These are phyloP conservation scores for Euwallacea similis DNA, from an alignment of 1,140 invertebrate species.

Conservation along the genomic window DNA sequence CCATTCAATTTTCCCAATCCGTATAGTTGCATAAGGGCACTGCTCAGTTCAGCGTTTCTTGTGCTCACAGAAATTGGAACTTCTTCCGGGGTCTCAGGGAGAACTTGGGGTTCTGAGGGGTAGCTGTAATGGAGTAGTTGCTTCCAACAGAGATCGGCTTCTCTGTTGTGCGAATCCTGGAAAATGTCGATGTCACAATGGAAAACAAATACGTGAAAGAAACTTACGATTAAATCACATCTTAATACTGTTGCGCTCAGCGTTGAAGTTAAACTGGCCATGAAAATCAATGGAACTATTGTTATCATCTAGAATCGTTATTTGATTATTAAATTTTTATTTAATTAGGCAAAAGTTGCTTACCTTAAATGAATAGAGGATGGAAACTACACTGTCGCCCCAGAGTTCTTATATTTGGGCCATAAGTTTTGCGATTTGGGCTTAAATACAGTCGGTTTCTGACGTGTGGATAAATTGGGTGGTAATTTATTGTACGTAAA, in stretches of 20 bases:
- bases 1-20: constrained; percentile 8
- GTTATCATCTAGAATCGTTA: too few species aligned
- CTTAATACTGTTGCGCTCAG: neutral
- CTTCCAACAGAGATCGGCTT: constrained; percentile 24
- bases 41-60: constrained; percentile 26
- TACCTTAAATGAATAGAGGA: too few species aligned
- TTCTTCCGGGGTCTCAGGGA: neutral
- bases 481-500: too few species aligned
- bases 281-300: too few species aligned
- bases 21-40: constrained; percentile 30
- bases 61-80: neutral
- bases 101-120: neutral
- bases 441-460: too few species aligned
- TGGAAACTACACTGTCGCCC: too few species aligned
- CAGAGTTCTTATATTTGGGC: too few species aligned
- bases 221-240: constrained; percentile 3
- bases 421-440: too few species aligned
- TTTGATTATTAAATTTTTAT: too few species aligned
- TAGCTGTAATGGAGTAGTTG: neutral
- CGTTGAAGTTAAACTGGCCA: too few species aligned
- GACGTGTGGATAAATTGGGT: too few species aligned
- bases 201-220: neutral
- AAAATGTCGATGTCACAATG: neutral
- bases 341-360: too few species aligned
- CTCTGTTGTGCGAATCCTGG: constrained; percentile 22